Evolutionary conservation across 2,113 vertebrate genomes (phyloP), one percentile per base, ranked within the genome.

Genomic region (Leptobrachium leishanense): DNA sequence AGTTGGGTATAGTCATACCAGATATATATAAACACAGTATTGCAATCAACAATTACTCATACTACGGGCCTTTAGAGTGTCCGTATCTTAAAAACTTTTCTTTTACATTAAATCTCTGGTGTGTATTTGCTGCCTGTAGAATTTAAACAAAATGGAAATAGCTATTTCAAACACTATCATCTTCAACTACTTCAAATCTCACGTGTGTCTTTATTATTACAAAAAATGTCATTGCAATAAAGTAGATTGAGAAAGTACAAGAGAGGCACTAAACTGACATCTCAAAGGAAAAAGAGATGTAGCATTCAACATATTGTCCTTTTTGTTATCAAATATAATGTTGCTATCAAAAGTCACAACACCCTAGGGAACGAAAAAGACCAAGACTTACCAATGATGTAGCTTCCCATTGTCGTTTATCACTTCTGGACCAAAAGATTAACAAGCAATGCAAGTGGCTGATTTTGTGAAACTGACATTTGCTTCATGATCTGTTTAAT

Each of bases 191-290:
- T 15, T 44, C 41, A 67, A 79, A 79, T 73, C 77, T 79, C 71
- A 50, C 66, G 53, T 66, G 77, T 55, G 71, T 55, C 55, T 46
- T 79, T 79, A 79, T 67, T 79, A 44, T 79, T 79, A 53, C 1
- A 43, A 55, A 31, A 74, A 79, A 79, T 79, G 77, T 79, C 77
- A 79, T 50, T 63, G 74, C 43, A 72, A 66, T 31, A 65, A 8
- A 71, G 43, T 64, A 31, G n/a, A 43, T 57, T 66, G 31, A 54
- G 20, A 66, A 55, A 66, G 43, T 7, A 73, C 50, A 59, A 46
- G 54, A 62, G 12, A 66, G 41, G 20, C 43, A 66, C 41, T 79
- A 74, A 73, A 73, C 40, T 57, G 15, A 43, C 50, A 66, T 55
- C 70, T 74, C 63, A 66, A 68, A 73, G 63, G 63, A 65, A 79